Evolutionary conservation across 2,888 invertebrate genomes (phyloP).

Genomic region (Dynastes maya): DNA sequence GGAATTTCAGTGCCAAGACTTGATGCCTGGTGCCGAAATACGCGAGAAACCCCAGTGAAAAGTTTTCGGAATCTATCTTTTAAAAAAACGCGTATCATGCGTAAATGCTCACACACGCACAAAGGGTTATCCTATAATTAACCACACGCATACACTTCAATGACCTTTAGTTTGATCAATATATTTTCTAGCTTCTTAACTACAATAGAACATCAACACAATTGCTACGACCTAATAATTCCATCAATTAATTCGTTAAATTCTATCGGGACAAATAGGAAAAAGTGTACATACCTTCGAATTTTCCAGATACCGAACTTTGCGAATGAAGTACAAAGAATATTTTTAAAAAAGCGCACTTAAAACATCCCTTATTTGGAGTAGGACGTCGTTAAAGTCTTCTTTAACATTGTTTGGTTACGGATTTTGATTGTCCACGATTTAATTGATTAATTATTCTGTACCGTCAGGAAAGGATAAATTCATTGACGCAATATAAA

Average conservation of each 20-base stretch:
- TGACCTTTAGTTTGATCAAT: slow-evolving; percentile 50
- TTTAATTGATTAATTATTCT: slow-evolving; percentile 8
- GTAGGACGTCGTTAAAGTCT: slow-evolving; percentile 19
- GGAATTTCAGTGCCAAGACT: background rate
- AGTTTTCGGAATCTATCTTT: too few species aligned
- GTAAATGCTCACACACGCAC: background rate
- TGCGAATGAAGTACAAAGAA: slow-evolving; percentile 16
- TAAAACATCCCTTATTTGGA: slow-evolving; percentile 36
- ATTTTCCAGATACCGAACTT: slow-evolving; percentile 32
- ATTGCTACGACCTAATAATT: background rate
- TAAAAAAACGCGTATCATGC: background rate
- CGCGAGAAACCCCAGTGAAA: too few species aligned
- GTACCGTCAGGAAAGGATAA: slow-evolving; percentile 33
- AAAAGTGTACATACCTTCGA: slow-evolving; percentile 25
- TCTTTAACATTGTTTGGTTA: slow-evolving; percentile 17
- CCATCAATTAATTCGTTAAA: background rate
- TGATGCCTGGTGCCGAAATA: too few species aligned
- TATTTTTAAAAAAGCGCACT: slow-evolving; percentile 1
- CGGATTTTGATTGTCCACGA: slow-evolving; percentile 20
- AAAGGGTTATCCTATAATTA: slow-evolving; percentile 45
- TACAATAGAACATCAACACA: slow-evolving; percentile 17
- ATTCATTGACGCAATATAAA: slow-evolving; percentile 43
- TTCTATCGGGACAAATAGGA: background rate
- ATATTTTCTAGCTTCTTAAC: slow-evolving; percentile 30
- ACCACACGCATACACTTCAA: slow-evolving; percentile 18